Evolutionary conservation across 2,888 invertebrate species (phyloP).

Genomic region (Orthosia cruda): DNA sequence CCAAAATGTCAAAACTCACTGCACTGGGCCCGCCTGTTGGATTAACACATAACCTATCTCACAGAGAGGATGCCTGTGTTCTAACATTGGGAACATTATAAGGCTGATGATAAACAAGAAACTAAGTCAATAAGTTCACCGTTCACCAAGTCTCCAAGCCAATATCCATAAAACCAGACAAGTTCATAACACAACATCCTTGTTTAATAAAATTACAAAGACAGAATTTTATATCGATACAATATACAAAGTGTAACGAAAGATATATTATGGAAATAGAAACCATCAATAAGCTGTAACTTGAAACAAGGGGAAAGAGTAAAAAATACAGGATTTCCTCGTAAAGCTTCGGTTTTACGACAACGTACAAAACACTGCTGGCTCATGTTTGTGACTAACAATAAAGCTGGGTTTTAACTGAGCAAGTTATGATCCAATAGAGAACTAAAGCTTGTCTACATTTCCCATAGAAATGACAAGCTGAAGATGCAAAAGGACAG

Average conservation of each 20-base stretch:
- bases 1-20: no score
- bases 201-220: conserved; percentile 49
- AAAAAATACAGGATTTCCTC: conserved; percentile 54
- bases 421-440: no score
- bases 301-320: conserved; percentile 35
- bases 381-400: conserved; percentile 36
- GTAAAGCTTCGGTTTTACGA: conserved; percentile 58
- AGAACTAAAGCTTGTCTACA: no score
- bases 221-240: conserved; percentile 36
- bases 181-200: not conserved
- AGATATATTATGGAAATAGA: conserved; percentile 62
- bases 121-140: no score
- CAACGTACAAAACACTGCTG: conserved; percentile 43
- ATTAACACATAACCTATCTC: no score
- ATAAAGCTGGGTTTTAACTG: conserved; percentile 2
- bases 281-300: conserved; percentile 56
- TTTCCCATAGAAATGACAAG: not conserved
- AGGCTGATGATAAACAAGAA: no score
- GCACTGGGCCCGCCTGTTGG: no score
- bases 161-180: no score
- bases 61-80: no score
- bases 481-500: not conserved
- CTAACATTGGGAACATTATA: no score
- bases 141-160: no score
- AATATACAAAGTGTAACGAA: conserved; percentile 41